Evolutionary conservation across 2,888 invertebrate genomes (phyloP).

Genomic region (Hybos culiciformis): DNA sequence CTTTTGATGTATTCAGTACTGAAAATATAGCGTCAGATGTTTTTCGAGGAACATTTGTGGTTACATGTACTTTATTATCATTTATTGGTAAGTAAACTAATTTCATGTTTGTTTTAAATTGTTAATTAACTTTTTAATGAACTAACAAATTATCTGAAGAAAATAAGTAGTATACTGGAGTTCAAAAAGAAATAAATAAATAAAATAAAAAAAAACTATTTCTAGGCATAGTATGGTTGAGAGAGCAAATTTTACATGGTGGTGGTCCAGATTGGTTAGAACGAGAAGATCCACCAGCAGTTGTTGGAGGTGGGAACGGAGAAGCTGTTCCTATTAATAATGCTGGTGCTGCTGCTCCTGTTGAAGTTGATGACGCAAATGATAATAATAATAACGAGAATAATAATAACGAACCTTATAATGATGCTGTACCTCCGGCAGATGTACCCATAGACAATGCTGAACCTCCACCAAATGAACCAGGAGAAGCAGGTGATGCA

Average conservation of each 20-base stretch:
- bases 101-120: too few species aligned
- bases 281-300: slow-evolving; percentile 13
- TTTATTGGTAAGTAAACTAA: too few species aligned
- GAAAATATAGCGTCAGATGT: slow-evolving; percentile 89
- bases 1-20: slow-evolving; percentile 83
- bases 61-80: slow-evolving; percentile 87
- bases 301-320: slow-evolving; percentile 13
- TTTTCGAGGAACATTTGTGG: slow-evolving; percentile 92
- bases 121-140: too few species aligned
- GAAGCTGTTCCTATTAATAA: slow-evolving; percentile 9
- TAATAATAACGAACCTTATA: slow-evolving; percentile 34
- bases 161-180: too few species aligned
- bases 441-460: slow-evolving; percentile 30
- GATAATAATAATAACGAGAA: slow-evolving; percentile 24
- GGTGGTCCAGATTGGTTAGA: slow-evolving; percentile 93
- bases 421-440: slow-evolving; percentile 22
- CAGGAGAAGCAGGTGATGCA: slow-evolving; percentile 32
- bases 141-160: too few species aligned
- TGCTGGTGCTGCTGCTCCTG: slow-evolving; percentile 26
- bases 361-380: slow-evolving; percentile 22
- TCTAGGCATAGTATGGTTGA: slow-evolving; percentile 91
- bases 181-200: too few species aligned
- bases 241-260: slow-evolving; percentile 95
- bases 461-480: slow-evolving; percentile 26
- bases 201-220: too few species aligned